Conservation (phyloP, 2,113 vertebrate genomes). For the Chiloscyllium plagiosum region DNA sequence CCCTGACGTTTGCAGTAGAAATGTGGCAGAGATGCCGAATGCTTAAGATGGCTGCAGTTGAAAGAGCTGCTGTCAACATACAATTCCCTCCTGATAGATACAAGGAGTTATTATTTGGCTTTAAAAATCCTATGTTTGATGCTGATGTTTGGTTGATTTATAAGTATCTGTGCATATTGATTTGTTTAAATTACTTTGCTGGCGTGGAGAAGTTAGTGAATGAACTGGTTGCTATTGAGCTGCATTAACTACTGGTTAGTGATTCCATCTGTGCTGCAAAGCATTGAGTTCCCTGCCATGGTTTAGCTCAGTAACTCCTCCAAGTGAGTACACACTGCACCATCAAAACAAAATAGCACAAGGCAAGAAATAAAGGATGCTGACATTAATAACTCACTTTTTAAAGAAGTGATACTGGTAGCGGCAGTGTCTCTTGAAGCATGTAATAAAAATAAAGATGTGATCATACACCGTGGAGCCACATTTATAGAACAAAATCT, state of each 20-base stretch:
- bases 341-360: not conserved
- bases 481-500: not conserved
- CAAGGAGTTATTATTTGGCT: not conserved
- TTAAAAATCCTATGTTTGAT: not conserved
- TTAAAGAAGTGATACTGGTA: not conserved
- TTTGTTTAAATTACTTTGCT: not conserved
- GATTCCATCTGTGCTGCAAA: not conserved
- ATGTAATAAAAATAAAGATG: not conserved
- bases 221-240: not conserved
- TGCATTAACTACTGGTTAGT: conserved; percentile 18
- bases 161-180: not conserved
- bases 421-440: not conserved
- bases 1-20: not conserved
- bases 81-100: not conserved
- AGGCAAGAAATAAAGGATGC: not conserved
- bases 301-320: not conserved
- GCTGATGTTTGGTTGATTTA: not conserved
- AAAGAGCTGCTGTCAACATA: not conserved
- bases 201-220: not conserved
- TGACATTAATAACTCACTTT: not conserved
- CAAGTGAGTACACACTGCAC: not conserved
- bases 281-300: conserved; percentile 15
- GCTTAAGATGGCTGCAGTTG: conserved; percentile 31
- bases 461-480: not conserved
- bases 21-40: conserved; percentile 13